phyloP scores from a whole-genome alignment of 2,888 invertebrate genomes.

The Leptinotarsa rubiginosa region DNA sequence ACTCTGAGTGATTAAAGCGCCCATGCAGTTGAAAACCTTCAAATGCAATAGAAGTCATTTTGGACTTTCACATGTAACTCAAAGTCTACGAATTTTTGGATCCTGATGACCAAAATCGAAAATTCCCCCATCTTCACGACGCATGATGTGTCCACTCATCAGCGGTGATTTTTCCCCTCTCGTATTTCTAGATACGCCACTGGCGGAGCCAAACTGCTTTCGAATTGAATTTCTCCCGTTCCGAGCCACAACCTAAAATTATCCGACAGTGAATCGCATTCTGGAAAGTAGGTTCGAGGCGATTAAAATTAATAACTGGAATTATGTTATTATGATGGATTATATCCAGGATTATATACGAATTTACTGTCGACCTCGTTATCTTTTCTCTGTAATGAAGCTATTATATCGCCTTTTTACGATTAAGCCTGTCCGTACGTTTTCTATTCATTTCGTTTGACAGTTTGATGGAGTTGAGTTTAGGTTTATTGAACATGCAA shows the following conservation, averaged over 20 bases:
- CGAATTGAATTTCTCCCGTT: slow-evolving; percentile 3
- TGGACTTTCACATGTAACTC: too few species aligned
- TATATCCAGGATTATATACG: slow-evolving; percentile 27
- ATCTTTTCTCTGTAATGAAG: slow-evolving; percentile 30
- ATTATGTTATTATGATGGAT: slow-evolving; percentile 39
- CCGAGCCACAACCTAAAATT: slow-evolving; percentile 7
- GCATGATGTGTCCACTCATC: too few species aligned
- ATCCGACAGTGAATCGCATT: slow-evolving; percentile 17
- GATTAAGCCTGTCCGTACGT: not conserved
- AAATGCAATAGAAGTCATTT: too few species aligned
- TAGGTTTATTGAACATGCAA: not conserved
- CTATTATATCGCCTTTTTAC: slow-evolving; percentile 21
- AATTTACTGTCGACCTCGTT: slow-evolving; percentile 33
- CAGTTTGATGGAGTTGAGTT: not conserved
- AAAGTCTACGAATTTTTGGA: too few species aligned
- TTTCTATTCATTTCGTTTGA: slow-evolving; percentile 1
- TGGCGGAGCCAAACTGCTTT: not conserved
- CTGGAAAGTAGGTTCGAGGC: slow-evolving; percentile 29
- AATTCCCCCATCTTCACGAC: too few species aligned
- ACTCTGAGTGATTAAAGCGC: too few species aligned
- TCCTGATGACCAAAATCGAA: too few species aligned
- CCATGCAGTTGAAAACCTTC: too few species aligned
- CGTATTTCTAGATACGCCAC: not conserved
- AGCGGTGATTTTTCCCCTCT: not conserved
- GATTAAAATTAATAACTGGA: slow-evolving; percentile 37